Base-by-base conservation (phyloP, 2,113 vertebrate genomes). In the Actenoides lindsayi region DNA sequence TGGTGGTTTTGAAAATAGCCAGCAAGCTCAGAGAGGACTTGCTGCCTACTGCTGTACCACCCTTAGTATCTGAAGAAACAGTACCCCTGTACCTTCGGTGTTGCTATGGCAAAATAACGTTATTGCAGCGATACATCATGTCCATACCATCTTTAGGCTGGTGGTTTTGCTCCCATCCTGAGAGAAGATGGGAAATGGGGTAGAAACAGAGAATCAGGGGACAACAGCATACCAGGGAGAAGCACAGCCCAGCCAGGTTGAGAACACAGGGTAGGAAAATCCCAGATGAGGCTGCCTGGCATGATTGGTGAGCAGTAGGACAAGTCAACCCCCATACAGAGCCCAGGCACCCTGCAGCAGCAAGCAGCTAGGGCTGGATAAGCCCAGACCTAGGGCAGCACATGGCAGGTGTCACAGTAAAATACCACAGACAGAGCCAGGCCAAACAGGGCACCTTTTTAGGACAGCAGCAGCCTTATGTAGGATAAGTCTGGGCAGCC, bases 381-480 rank as follows among this genome's bases (percentile, higher is more conserved):
- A 95, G 33, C 48, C 64, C 5, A 0, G 0, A 25, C 3, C 30
- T n/a, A 20, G 37, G 39, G 48, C 42, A 92, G 39, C 28, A 60
- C 42, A 24, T 7, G 16, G 59, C 54, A 86, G 51, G 13, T 41
- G 42, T 81, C 51, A 51, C 42, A 33, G 23, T 91, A 86, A 88
- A 71, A 67, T 54, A 74, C 37, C 42, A 70, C 31, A 31, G 67
- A 70, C 2, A 31, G 63, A 70, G 46, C 54, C 10, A 6, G 51
- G 51, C 77, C 59, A 77, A 74, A 68, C 35, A 20, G 33, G 46
- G 16, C 63, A 90, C 92, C 67, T 48, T 95, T 91, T 93, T 83
- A 88, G 79, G 90, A 39, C 3, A 10, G 41, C 30, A 46, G 15
- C 20, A 85, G 75, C 33, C 70, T 67, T 3, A 7, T 23, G 15